Conservation (phyloP, 2,113 vertebrate species). For the Vicugna pacos region DNA sequence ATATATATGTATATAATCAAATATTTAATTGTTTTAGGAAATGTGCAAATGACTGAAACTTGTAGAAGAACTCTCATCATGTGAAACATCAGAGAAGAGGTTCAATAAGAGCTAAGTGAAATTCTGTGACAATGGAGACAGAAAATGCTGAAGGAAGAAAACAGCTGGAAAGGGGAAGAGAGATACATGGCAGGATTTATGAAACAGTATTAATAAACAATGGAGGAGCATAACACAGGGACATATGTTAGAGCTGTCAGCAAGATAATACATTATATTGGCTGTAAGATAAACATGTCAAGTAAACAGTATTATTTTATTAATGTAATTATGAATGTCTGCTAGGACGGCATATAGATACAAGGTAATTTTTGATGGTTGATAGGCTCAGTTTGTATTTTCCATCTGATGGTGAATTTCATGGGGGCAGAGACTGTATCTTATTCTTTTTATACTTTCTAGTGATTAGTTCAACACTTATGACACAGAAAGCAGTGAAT, state of each 20-base stretch:
- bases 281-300: background rate
- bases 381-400: background rate
- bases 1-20: background rate
- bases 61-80: background rate
- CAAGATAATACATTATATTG: background rate
- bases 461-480: background rate
- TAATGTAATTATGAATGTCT: background rate
- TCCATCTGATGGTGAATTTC: background rate
- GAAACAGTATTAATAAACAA: background rate
- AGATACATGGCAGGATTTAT: background rate
- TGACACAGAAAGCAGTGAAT: background rate
- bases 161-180: background rate
- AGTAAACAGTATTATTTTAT: background rate
- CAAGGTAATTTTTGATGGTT: background rate
- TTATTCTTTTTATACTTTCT: background rate
- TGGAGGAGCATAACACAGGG: background rate
- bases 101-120: background rate
- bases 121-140: slow-evolving; percentile 25
- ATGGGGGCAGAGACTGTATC: background rate
- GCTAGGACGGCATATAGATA: background rate
- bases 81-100: background rate
- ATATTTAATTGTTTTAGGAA: slow-evolving; percentile 34
- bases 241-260: background rate
- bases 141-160: background rate
- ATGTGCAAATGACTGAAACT: background rate